Conservation (phyloP, 35 echinoderm and acorn worm species). For the Apostichopus japonicus region DNA sequence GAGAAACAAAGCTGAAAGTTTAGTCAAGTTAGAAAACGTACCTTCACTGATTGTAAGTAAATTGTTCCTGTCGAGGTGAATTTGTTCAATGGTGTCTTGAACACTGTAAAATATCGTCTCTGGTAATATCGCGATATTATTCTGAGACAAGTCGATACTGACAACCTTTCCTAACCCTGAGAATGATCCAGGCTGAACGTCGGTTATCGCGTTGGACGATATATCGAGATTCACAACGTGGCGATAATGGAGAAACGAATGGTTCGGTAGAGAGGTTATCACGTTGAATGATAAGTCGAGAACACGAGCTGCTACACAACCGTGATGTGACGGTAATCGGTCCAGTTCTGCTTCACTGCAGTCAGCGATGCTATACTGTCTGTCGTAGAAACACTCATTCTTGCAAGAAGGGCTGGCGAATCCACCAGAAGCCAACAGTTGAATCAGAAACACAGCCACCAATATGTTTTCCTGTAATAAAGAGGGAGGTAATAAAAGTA, state of each 20-base stretch:
- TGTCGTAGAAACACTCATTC: not conserved
- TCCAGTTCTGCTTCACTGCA: not conserved
- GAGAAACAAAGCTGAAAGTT: constrained; percentile 13
- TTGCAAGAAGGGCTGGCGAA: not conserved
- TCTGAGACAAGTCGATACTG: constrained; percentile 5
- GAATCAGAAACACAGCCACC: not conserved
- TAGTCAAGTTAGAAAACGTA: not conserved
- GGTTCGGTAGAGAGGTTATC: not conserved
- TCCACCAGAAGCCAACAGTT: not conserved
- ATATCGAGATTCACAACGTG: constrained; percentile 12
- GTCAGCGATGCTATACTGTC: not conserved
- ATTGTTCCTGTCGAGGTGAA: constrained; percentile 35
- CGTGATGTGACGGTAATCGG: not conserved
- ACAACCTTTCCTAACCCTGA: not conserved
- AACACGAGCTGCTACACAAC: not conserved
- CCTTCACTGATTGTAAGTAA: not conserved
- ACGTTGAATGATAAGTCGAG: constrained; percentile 13
- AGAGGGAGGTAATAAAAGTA: not conserved
- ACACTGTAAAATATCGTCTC: not conserved
- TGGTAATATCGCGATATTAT: not conserved
- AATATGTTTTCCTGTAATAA: not conserved
- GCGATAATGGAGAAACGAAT: not conserved
- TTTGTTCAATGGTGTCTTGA: not conserved
- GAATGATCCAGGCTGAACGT: not conserved
- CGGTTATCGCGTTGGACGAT: not conserved